A percentile compares a stretch with the other conserved stretches of the same genome.
Conservation (phyloP, 2,888 invertebrate genomes). For the Ennomos fuscantarius region DNA sequence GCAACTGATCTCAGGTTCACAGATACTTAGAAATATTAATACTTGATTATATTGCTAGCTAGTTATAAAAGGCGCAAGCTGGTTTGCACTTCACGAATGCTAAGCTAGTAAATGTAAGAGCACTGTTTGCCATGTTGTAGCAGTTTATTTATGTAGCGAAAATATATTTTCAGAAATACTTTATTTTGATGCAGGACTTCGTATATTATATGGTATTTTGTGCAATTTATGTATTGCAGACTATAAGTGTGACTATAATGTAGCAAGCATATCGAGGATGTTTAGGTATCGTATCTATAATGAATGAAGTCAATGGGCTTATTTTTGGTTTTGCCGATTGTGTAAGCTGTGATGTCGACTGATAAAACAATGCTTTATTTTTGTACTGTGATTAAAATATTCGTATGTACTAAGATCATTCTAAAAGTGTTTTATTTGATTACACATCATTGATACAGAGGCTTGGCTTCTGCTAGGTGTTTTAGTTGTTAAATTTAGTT, state of each 20-base stretch:
- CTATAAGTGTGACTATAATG: conserved; percentile 44
- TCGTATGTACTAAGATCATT: conserved; percentile 65
- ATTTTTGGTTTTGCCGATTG: conserved; percentile 69
- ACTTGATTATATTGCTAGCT: conserved; percentile 17
- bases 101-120: conserved; percentile 23
- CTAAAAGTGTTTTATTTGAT: conserved; percentile 60
- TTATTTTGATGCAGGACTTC: conserved; percentile 27
- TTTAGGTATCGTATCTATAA: conserved; percentile 31
- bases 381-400: conserved; percentile 81
- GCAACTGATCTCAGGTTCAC: conserved; percentile 41
- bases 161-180: conserved; percentile 33
- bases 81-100: conserved; percentile 26
- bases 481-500: conserved; percentile 57
- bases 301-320: conserved; percentile 55
- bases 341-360: conserved; percentile 81
- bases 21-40: conserved; percentile 21
- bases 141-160: conserved; percentile 17
- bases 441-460: conserved; percentile 59
- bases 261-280: conserved; percentile 21
- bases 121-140: conserved; percentile 20
- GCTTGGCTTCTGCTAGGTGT: conserved; percentile 68
- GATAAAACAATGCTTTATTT: conserved; percentile 82
- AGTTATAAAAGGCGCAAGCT: conserved; percentile 16
- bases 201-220: conserved; percentile 20
- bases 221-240: conserved; percentile 36